Evolutionary conservation across 2,888 invertebrate species (phyloP).

Genomic region (Cantharis flavilabris): DNA sequence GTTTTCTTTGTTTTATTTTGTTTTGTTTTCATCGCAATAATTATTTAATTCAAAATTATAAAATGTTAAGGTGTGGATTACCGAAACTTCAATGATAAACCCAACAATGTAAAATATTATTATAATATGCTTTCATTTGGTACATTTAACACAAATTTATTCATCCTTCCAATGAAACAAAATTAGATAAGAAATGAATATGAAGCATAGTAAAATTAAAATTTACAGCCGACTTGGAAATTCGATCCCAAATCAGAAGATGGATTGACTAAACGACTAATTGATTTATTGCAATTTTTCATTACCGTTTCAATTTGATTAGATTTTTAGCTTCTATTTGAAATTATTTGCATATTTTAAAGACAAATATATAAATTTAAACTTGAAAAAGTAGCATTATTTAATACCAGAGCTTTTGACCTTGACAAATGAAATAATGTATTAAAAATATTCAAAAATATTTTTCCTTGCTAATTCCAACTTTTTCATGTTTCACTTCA

Average conservation of each 20-base stretch:
- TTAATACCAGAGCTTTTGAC: background rate
- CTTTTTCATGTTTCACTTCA: conserved; percentile 4
- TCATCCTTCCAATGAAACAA: conserved; percentile 15
- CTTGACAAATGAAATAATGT: background rate
- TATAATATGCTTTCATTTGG: background rate
- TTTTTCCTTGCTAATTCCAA: background rate
- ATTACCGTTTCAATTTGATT: background rate
- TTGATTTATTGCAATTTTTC: conserved; percentile 10
- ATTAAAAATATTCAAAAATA: background rate
- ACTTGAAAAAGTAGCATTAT: background rate
- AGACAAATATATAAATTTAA: background rate
- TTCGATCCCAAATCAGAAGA: background rate
- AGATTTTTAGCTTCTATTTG: background rate
- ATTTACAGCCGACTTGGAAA: conserved; percentile 14
- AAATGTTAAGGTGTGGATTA: too few relatives aligned
- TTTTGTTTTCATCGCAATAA: too few relatives aligned
- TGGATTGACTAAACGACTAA: background rate
- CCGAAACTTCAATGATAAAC: too few relatives aligned
- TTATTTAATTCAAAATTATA: too few relatives aligned
- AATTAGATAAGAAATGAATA: conserved; percentile 17
- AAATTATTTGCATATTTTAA: background rate
- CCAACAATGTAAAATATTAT: background rate
- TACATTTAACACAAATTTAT: conserved; percentile 25
- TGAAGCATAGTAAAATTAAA: conserved; percentile 19
- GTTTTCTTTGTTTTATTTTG: too few relatives aligned